Base-by-base conservation (phyloP, 2,797 vertebrate genomes). In the Neosilurus hyrtlii region DNA sequence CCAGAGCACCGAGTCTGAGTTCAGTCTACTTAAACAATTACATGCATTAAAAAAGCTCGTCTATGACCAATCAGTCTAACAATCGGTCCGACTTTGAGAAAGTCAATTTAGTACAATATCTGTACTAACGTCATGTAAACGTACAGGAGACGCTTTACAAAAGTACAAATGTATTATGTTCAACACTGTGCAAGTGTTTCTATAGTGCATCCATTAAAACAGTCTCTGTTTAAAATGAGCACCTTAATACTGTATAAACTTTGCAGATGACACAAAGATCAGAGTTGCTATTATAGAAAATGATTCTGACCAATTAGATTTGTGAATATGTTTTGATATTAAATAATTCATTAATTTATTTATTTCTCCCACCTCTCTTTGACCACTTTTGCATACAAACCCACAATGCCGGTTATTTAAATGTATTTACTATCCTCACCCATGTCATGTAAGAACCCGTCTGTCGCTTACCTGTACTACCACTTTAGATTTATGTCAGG, bases 401-500 rank as follows among this genome's bases (percentile, higher is more conserved):
- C 63, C 37, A 74, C 52, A 56, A 65, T 65, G 14, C 37, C 49
- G 9, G 57, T 52, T 43, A 8, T 43, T 30, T 30, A 30, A 30
- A 30, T 63, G 24, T 73, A 49, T 83, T 80, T 57, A 43, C 51
- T 67, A 11, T 79, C 37, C 35, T 49, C n/a, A 71, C 15, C 18
- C 79, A 14, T 9, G 59, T 86, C 83, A 54, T 79, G 85, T 84
- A 81, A 77, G 26, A 85, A 83, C 85, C 78, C 80, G 83, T 72
- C 74, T 81, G 30, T 66, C 61, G 73, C 52, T 43, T 82, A 86
- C 85, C 85, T 86, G 81, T 63, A 43, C 35, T n/a, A 51, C 80
- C 61, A 76, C 74, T 63, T 80, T 62, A 81, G 73, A 82, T 88
- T 86, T 79, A 85, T 74, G 0, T 62, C 84, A 83, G 70, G 59